Evolutionary conservation across 1,140 invertebrate species (phyloP).

Genomic region (Cherax destructor): DNA sequence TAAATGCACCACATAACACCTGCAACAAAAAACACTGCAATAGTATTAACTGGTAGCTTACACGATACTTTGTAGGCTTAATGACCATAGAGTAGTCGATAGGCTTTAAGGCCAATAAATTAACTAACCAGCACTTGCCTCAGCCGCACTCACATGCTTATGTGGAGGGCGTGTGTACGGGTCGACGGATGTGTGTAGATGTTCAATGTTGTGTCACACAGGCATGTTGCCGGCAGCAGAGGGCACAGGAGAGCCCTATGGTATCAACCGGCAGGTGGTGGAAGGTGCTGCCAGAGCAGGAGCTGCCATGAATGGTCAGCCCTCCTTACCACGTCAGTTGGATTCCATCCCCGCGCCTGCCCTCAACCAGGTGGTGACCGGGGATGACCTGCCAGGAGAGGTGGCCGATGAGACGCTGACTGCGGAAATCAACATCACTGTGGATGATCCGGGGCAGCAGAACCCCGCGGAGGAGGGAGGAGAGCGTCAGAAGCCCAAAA

Average conservation of each 20-base stretch:
- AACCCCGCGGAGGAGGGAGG: background rate
- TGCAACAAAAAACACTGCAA: slow-evolving; percentile 1
- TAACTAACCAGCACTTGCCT: background rate
- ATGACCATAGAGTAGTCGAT: background rate
- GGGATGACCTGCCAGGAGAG: background rate
- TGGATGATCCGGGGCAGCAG: too few relatives aligned
- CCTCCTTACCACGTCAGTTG: slow-evolving; percentile 5
- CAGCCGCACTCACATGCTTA: background rate
- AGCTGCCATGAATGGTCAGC: background rate
- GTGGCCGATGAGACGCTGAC: background rate
- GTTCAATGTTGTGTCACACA: slow-evolving; percentile 48
- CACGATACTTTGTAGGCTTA: background rate
- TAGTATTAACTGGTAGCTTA: background rate
- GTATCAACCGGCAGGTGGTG: slow-evolving; percentile 63
- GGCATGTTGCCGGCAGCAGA: slow-evolving; percentile 58
- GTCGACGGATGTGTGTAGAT: background rate
- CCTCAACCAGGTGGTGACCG: slow-evolving; percentile 47
- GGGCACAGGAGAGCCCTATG: slow-evolving; percentile 58
- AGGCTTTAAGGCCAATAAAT: background rate
- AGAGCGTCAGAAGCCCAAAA: background rate
- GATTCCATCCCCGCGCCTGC: slow-evolving; percentile 34
- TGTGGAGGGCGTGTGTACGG: background rate
- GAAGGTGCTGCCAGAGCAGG: slow-evolving; percentile 54
- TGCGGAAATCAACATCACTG: slow-evolving; percentile 24
- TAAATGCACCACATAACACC: background rate